phyloP scores from a whole-genome alignment of 2,797 vertebrate species.

The Takifugu rubripes region DNA sequence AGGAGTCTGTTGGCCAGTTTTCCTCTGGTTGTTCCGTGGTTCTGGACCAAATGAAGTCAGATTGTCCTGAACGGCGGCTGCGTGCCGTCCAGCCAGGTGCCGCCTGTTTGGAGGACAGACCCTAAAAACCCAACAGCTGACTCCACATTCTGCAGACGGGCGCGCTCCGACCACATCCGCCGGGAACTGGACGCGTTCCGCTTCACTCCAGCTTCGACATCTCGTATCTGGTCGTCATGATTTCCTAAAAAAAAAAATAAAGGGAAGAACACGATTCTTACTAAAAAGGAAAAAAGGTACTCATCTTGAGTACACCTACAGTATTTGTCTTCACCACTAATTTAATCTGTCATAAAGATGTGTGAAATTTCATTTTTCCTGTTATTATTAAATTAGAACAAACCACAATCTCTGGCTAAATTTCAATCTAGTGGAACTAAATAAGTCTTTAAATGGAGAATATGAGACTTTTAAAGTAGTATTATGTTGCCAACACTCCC shows the following conservation, averaged over 20 bases:
- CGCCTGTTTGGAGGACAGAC: slow-evolving; percentile 7
- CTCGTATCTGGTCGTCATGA: slow-evolving; percentile 88
- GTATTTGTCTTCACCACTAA: too few relatives aligned
- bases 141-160: slow-evolving; percentile 24
- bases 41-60: slow-evolving; percentile 20
- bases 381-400: too few relatives aligned
- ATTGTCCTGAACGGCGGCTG: slow-evolving; percentile 15
- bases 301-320: too few relatives aligned
- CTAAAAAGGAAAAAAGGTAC: too few relatives aligned
- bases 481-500: too few relatives aligned
- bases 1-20: slow-evolving; percentile 24
- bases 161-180: slow-evolving; percentile 16
- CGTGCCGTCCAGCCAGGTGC: slow-evolving; percentile 6
- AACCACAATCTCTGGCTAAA: too few relatives aligned
- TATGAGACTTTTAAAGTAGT: too few relatives aligned
- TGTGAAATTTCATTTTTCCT: too few relatives aligned
- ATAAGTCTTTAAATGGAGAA: too few relatives aligned
- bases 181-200: slow-evolving; percentile 2
- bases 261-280: background rate
- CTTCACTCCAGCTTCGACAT: slow-evolving; percentile 88
- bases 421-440: too few relatives aligned
- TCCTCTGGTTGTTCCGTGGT: slow-evolving; percentile 23
- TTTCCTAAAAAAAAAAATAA: slow-evolving; percentile 72
- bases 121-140: slow-evolving; percentile 22
- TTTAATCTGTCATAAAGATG: too few relatives aligned